Conservation (phyloP, 2,113 vertebrate species). For the Vidua chalybeata region DNA sequence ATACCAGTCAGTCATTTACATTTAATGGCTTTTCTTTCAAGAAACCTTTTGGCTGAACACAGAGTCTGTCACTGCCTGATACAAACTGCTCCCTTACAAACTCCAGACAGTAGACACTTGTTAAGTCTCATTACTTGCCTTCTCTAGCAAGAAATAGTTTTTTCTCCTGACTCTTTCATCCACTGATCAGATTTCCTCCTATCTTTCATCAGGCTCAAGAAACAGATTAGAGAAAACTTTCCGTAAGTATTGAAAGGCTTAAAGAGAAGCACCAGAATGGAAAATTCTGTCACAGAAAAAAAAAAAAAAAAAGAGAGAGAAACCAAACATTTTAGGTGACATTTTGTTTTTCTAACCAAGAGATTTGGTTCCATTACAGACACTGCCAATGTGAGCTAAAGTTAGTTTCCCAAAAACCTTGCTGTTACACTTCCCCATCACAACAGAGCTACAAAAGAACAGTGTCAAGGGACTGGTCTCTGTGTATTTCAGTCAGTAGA, state of each 20-base stretch:
- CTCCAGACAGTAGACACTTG: neutral
- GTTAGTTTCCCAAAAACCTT: neutral
- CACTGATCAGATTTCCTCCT: neutral
- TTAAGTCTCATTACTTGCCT: neutral
- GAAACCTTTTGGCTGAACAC: neutral
- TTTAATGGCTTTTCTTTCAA: neutral
- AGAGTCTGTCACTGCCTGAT: neutral
- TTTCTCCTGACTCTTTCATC: neutral
- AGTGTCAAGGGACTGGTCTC: neutral
- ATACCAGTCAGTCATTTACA: neutral
- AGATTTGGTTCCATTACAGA: neutral
- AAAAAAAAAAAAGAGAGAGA: rapidly evolving
- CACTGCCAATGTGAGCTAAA: neutral
- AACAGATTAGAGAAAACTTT: neutral
- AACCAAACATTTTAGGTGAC: neutral
- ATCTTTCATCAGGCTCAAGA: constrained; percentile 1
- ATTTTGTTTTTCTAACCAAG: neutral
- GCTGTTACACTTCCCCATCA: neutral
- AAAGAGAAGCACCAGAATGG: neutral
- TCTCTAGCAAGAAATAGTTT: neutral
- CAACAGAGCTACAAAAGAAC: neutral
- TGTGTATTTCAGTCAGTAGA: neutral
- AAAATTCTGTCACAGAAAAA: neutral
- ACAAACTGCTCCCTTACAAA: neutral
- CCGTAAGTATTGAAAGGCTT: neutral